Evolutionary conservation across 1,140 invertebrate genomes (phyloP), one percentile per base, ranked within the genome.

Genomic region (Triops longicaudatus): DNA sequence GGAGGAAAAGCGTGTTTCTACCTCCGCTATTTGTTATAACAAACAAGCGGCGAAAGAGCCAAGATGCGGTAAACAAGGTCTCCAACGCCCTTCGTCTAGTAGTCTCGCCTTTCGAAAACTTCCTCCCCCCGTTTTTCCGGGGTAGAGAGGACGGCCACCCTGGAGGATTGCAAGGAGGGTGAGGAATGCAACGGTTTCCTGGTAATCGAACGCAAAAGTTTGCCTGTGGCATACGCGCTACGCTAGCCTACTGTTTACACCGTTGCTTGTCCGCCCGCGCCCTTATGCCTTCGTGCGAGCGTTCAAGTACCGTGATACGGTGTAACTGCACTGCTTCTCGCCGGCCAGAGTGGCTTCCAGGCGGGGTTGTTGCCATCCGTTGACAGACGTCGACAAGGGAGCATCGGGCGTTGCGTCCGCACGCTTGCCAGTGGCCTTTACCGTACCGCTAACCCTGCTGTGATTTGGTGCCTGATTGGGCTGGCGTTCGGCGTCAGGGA

Each of bases 311-410:
- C 31, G 31, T 37, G 7, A 2, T 37, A 37, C 31, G 31, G 31
- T 7, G 31, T 37, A 37, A 37, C 31, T 37, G 31, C 31, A 37
- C 31, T 37, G 31, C 31, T 7, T 2, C 31, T 37, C 31, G 31
- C 31, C 50, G 50, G 50, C 50, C 17, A 6, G 17, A 22, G 22
- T 63, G 22, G 50, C n/a, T 63, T 63, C 22, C 22, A 63, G 17
- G 50, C 50, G 22, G 22, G 50, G 50, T 63, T 17, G 50, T 63
- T 63, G 50, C 50, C 50, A 63, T 63, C 50, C 50, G 50, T 63
- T 63, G 50, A 63, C 50, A 63, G 50, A 63, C 50, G 50, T 10
- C 50, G 50, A 63, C 50, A 63, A 9, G 44, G 31, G 44, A 63
- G 44, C 44, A 63, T 63, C 44, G 44, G 44, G 44, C 44, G 44